Evolutionary conservation across 1,140 invertebrate species (phyloP).

Genomic region (Drusus annulatus): DNA sequence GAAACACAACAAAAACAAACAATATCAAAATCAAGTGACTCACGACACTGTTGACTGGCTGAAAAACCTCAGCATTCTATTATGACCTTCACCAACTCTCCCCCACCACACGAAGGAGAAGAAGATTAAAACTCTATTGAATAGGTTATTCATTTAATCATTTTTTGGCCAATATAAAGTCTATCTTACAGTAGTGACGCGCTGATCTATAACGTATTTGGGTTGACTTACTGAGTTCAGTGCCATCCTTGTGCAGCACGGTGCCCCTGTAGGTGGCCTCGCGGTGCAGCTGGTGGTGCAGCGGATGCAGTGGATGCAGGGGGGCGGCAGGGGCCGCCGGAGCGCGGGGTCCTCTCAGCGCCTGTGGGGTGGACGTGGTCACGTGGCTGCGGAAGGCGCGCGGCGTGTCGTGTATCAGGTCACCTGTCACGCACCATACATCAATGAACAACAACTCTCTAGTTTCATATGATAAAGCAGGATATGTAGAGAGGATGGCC

Average conservation of each 20-base stretch:
- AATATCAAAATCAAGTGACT: too few relatives aligned
- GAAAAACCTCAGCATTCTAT: too few relatives aligned
- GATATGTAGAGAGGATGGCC: too few relatives aligned
- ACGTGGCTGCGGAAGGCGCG: constrained; percentile 61
- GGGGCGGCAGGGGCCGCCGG: constrained; percentile 50
- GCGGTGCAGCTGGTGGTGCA: constrained; percentile 59
- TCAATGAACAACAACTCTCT: background rate
- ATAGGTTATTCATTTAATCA: too few relatives aligned
- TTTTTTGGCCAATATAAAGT: too few relatives aligned
- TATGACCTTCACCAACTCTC: too few relatives aligned
- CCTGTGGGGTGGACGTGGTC: constrained; percentile 66
- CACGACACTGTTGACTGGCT: too few relatives aligned
- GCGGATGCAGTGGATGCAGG: constrained; percentile 54
- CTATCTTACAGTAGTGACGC: too few relatives aligned
- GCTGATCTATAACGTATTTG: too few relatives aligned
- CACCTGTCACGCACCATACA: constrained; percentile 31
- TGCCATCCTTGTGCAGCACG: constrained; percentile 68
- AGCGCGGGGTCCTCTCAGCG: constrained; percentile 32
- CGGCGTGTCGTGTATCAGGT: constrained; percentile 47
- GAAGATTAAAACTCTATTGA: too few relatives aligned
- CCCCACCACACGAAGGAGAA: too few relatives aligned
- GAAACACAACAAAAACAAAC: constrained; percentile 24
- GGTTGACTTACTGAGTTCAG: constrained; percentile 64
- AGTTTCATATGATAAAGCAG: background rate
- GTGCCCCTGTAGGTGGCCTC: constrained; percentile 68